phyloP scores from a whole-genome alignment of 2,888 invertebrate genomes.

The Ormia ochracea region DNA sequence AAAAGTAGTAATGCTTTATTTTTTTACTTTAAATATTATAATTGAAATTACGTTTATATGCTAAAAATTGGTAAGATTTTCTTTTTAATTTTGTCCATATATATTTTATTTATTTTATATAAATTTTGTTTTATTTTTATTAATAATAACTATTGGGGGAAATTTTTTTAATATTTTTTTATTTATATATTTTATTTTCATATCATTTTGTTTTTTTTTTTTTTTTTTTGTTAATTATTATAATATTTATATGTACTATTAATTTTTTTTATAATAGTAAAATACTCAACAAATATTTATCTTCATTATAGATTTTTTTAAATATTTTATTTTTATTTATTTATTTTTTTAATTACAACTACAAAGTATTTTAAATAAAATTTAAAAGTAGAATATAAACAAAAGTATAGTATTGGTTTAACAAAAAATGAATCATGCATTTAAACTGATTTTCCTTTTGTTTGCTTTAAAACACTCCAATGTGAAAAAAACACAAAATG shows the following conservation, averaged over 20 bases:
- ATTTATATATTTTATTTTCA: slow-evolving; percentile 42
- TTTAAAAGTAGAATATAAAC: slow-evolving; percentile 40
- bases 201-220: background rate
- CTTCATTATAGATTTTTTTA: slow-evolving; percentile 58
- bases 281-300: slow-evolving; percentile 76
- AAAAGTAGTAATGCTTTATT: slow-evolving; percentile 51
- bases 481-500: background rate
- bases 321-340: slow-evolving; percentile 51
- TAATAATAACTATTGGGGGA: slow-evolving; percentile 66
- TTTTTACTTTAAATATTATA: slow-evolving; percentile 63
- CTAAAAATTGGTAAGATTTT: slow-evolving; percentile 52
- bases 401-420: slow-evolving; percentile 10
- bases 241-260: slow-evolving; percentile 64
- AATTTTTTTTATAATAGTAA: slow-evolving; percentile 68
- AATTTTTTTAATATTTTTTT: slow-evolving; percentile 64
- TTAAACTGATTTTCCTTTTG: background rate
- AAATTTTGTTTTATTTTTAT: slow-evolving; percentile 51
- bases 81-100: slow-evolving; percentile 28
- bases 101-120: slow-evolving; percentile 51
- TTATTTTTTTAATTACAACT: slow-evolving; percentile 52
- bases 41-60: slow-evolving; percentile 61
- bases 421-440: slow-evolving; percentile 43
- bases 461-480: background rate
- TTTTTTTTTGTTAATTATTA: slow-evolving; percentile 62
- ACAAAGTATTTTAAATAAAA: slow-evolving; percentile 46